These are phyloP conservation scores for Zophobas atratus DNA, from an alignment of 1,140 invertebrate genomes.

Conservation along the genomic window DNA sequence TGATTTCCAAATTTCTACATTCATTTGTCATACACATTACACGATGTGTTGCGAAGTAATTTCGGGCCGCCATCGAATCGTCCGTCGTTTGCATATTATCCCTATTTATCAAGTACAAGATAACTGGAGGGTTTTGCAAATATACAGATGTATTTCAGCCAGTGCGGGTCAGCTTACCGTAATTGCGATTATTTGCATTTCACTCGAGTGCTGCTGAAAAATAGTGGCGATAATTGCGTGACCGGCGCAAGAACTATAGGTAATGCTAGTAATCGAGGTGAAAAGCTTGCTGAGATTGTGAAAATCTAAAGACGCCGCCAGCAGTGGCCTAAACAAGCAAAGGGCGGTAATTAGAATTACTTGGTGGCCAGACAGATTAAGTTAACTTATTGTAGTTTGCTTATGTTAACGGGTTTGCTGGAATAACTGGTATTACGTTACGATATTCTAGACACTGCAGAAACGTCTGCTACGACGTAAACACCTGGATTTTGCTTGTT, in stretches of 20 bases:
- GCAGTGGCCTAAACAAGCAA: conserved; percentile 27
- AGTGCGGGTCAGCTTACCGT: conserved; percentile 26
- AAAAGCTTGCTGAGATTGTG: background rate
- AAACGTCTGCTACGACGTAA: no score
- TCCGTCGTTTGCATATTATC: conserved; percentile 48
- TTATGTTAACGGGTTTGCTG: no score
- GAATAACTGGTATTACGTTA: no score
- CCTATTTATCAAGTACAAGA: conserved; percentile 53
- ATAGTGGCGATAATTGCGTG: conserved; percentile 13
- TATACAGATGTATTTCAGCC: conserved; percentile 49
- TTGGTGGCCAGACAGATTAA: background rate
- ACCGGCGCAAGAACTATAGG: background rate
- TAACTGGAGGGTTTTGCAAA: conserved; percentile 49
- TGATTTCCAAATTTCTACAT: conserved; percentile 1
- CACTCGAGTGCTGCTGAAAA: conserved; percentile 40
- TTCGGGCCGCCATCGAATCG: conserved; percentile 30
- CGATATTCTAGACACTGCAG: no score
- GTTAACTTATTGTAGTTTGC: background rate
- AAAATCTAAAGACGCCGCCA: conserved; percentile 2
- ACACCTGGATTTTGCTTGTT: no score
- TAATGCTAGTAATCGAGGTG: background rate
- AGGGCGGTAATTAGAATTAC: background rate
- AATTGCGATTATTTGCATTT: conserved; percentile 48
- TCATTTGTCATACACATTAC: conserved; percentile 10
- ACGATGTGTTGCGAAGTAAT: conserved; percentile 25